These are phyloP conservation scores for Sarcophaga rosellei DNA, from an alignment of 2,888 invertebrate genomes.

Conservation along the genomic window DNA sequence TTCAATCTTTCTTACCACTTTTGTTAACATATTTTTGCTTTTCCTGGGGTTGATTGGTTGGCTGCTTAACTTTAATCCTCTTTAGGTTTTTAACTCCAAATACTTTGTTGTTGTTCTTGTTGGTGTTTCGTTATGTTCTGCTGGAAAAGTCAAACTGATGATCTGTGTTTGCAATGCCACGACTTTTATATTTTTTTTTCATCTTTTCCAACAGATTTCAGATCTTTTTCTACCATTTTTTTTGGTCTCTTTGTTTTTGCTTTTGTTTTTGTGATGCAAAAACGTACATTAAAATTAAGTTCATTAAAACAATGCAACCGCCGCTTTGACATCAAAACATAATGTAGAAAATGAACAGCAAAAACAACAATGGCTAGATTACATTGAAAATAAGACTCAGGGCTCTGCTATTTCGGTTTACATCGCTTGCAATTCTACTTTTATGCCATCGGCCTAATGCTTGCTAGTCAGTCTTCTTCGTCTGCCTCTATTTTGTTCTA, in stretches of 20 bases:
- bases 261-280: constrained; percentile 54
- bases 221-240: neutral
- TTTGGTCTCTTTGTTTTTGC: too few species aligned
- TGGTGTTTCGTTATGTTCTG: constrained; percentile 39
- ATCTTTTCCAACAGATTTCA: constrained; percentile 26
- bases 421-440: constrained; percentile 1
- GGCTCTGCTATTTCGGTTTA: neutral
- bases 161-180: constrained; percentile 53
- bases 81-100: neutral
- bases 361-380: constrained; percentile 54
- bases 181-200: constrained; percentile 66
- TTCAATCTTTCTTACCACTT: constrained; percentile 50
- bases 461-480: constrained; percentile 29
- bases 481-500: constrained; percentile 15
- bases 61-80: constrained; percentile 39
- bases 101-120: neutral
- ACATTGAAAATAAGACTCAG: constrained; percentile 52
- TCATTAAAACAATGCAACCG: constrained; percentile 63
- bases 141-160: constrained; percentile 64
- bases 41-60: neutral
- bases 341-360: constrained; percentile 42
- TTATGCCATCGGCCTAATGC: constrained; percentile 7
- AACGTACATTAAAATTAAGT: constrained; percentile 50
- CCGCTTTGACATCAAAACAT: constrained; percentile 41
- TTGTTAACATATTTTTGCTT: constrained; percentile 52